These are phyloP conservation scores for Ceratosolen fusciceps DNA, from an alignment of 1,140 invertebrate species.

Conservation along the genomic window DNA sequence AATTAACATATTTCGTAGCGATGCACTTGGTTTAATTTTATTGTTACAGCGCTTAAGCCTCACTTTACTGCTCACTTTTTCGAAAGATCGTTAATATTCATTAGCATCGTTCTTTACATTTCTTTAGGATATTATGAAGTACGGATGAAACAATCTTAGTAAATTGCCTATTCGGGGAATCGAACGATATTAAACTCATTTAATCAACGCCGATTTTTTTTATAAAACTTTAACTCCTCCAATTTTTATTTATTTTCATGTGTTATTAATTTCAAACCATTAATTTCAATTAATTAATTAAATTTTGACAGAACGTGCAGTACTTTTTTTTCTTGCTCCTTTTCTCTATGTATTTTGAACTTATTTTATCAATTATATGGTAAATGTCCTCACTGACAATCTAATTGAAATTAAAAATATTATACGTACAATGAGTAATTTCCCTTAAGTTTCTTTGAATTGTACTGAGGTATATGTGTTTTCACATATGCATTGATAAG, in stretches of 20 bases:
- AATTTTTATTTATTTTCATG: not conserved
- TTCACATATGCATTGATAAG: no score
- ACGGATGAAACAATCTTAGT: not conserved
- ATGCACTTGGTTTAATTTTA: not conserved
- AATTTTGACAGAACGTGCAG: no score
- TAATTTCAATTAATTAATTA: no score
- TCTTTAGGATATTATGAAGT: not conserved
- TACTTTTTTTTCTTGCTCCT: no score
- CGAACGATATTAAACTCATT: not conserved
- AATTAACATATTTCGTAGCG: not conserved
- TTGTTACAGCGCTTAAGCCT: not conserved
- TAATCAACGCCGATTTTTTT: not conserved
- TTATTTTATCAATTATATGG: no score
- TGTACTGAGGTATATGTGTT: no score
- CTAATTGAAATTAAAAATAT: no score
- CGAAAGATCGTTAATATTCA: slow-evolving; percentile 6
- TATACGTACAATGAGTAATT: no score
- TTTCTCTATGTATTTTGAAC: no score
- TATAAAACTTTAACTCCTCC: not conserved
- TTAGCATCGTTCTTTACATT: not conserved
- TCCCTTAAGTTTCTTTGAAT: no score
- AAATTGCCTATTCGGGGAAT: not conserved
- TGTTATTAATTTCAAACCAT: not conserved
- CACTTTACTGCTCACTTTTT: not conserved
- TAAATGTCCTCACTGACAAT: no score